Evolutionary conservation across 2,113 vertebrate species (phyloP), one percentile per base, ranked within the genome.

Genomic region (Clarias gariepinus): DNA sequence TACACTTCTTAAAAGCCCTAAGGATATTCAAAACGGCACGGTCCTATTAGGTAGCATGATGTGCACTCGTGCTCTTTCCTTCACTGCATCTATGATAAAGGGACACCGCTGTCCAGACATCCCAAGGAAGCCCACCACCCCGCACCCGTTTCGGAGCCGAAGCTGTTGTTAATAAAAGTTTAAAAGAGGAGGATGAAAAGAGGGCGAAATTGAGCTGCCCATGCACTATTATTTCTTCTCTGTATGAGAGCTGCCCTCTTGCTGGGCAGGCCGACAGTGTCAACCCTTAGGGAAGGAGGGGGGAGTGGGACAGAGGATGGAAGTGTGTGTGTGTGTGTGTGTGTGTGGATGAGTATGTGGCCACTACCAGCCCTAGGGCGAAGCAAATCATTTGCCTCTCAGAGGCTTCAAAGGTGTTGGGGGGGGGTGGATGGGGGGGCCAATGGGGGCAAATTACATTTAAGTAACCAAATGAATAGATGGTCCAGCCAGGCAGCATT

Each of bases 151-250:
- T 93, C 91, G 92, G 93, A 93, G 93, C 93, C 91, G 94, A 95
- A 95, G 95, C 95, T 96, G 95, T 95, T 95, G 94, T 96, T 95
- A 96, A 96, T 95, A 95, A 96, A 95, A 92, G 94, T 95, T 95
- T 94, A 94, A 95, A 95, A 95, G 95, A 94, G 93, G 89, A 90
- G 94, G 95, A 95, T 95, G 95, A 96, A 96, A 96, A 95, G 95
- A 93, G 94, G 93, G 94, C 95, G 94, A 95, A 95, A 95, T 94
- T 95, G 94, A 95, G 94, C 93, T 93, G 95, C 94, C 94, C 94
- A 90, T 91, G 91, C 92, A 79, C 93, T 94, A 95, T 96, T 95
- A 96, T 96, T 95, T 94, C 94, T 95, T 95, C 95, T 95, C 95
- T 90, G 95, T 94, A 94, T 95, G 95, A 94, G 95, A 95, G 91